Evolutionary conservation across 1,140 invertebrate species (phyloP), one percentile per base, ranked within the genome.

Genomic region (Luehdorfia chinensis): DNA sequence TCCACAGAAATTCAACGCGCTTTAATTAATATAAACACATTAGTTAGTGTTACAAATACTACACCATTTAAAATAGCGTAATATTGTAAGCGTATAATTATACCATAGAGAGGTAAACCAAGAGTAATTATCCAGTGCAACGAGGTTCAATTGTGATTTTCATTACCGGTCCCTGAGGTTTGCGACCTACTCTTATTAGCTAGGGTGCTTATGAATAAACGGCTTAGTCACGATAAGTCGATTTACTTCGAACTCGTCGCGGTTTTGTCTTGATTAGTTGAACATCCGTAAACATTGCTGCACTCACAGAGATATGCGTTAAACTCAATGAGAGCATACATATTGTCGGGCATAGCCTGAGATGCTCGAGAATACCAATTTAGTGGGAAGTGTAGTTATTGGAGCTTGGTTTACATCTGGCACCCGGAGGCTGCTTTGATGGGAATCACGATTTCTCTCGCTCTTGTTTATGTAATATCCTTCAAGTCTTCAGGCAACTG

Each of bases 131-230:
- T 69, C 60, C 63, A 47, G 43, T 27, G 68, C 58, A 75, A 76
- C 68, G 65, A 75, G 62, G 67, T 76, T 78, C 72, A 75, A 63
- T 76, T 75, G 77, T 76, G 65, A 83, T 83, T 84, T 84, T 79
- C 76, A 79, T 84, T 80, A 84, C 66, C 55, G 59, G 64, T 72
- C 68, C 56, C 57, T n/a, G n/a, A 61, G 66, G 73, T 77, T 75
- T 68, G 68, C 63, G 67, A 78, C 70, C 72, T 80, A 78, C 66
- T 81, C 70, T 85, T 83, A 85, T 85, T 85, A 85, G 70, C 70
- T 71, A 70, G 67, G 71, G 77, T 80, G 73, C 68, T 84, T 77
- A 81, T 85, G 66, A 81, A 80, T 79, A 83, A 85, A 83, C 67
- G 71, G 70, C 66, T 55, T 50, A 52, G 75, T 83, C 81, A 85